These are phyloP conservation scores for Escarpia spicata DNA, from an alignment of 2,888 invertebrate genomes.

Conservation along the genomic window DNA sequence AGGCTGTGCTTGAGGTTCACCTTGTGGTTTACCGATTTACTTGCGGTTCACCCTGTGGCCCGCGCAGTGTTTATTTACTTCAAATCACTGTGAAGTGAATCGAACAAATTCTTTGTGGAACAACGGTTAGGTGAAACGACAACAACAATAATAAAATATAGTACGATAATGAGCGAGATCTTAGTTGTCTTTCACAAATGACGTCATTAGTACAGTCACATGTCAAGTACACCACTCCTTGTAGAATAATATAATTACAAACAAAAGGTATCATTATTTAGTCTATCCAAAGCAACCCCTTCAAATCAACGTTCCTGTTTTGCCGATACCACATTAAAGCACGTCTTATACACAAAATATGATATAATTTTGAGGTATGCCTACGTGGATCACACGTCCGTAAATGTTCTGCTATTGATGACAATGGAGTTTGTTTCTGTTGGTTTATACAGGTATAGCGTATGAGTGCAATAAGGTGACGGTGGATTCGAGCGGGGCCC, in stretches of 20 bases:
- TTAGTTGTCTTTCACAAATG: not conserved
- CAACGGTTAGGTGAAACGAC: not conserved
- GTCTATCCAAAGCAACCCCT: not conserved
- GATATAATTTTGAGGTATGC: not conserved
- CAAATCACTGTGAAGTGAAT: not conserved
- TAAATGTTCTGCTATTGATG: not conserved
- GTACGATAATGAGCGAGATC: not conserved
- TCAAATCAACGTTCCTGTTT: not conserved
- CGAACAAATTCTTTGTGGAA: not conserved
- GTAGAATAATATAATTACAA: not conserved
- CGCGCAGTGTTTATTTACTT: not conserved
- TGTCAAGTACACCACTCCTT: not conserved
- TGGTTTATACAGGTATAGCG: slow-evolving; percentile 21
- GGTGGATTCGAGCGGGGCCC: slow-evolving; percentile 38
- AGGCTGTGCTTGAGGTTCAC: not conserved
- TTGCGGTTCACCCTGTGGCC: not conserved
- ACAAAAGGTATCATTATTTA: not conserved
- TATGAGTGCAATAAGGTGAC: slow-evolving; percentile 42
- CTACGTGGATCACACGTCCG: not conserved
- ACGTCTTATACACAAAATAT: not conserved
- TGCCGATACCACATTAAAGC: not conserved
- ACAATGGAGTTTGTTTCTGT: not conserved
- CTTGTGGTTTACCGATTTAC: not conserved
- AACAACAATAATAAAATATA: not conserved
- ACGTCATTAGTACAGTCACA: not conserved